Percentiles rank a stretch among this genome's conserved stretches.
These are phyloP conservation scores for Grammomys dolichurus DNA, from an alignment of 2,113 vertebrate species.

Conservation along the genomic window DNA sequence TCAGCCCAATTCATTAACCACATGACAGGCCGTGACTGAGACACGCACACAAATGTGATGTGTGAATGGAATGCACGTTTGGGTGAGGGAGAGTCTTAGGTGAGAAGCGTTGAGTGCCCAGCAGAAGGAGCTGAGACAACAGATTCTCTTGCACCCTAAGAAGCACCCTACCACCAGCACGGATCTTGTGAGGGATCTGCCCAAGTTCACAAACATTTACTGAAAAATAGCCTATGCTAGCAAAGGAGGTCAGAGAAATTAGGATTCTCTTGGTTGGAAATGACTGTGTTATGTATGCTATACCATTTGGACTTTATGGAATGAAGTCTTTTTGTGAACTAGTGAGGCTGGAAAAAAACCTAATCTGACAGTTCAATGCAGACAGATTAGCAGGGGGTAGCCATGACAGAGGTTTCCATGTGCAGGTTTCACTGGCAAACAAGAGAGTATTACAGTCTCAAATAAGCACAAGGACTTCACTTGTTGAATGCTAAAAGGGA, in stretches of 20 bases:
- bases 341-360: constrained; percentile 76
- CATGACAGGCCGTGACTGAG: constrained; percentile 81
- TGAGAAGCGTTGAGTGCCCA: constrained; percentile 56
- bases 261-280: constrained; percentile 53
- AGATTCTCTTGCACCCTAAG: constrained; percentile 81
- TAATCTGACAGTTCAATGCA: constrained; percentile 43
- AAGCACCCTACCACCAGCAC: constrained; percentile 80
- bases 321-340: constrained; percentile 72
- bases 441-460: constrained; percentile 43
- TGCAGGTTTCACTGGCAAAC: constrained; percentile 56
- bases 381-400: constrained; percentile 57
- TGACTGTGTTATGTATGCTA: not conserved
- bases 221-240: constrained; percentile 77
- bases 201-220: constrained; percentile 81
- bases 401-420: not conserved
- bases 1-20: constrained; percentile 75
- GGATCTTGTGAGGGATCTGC: constrained; percentile 84
- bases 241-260: constrained; percentile 60
- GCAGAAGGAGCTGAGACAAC: not conserved
- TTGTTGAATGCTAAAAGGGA: not conserved
- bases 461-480: constrained; percentile 40
- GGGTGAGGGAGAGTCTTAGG: constrained; percentile 81
- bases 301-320: constrained; percentile 13
- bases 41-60: constrained; percentile 79
- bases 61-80: constrained; percentile 85